phyloP scores from a whole-genome alignment of 1,140 invertebrate genomes.

The Atta colombica region DNA sequence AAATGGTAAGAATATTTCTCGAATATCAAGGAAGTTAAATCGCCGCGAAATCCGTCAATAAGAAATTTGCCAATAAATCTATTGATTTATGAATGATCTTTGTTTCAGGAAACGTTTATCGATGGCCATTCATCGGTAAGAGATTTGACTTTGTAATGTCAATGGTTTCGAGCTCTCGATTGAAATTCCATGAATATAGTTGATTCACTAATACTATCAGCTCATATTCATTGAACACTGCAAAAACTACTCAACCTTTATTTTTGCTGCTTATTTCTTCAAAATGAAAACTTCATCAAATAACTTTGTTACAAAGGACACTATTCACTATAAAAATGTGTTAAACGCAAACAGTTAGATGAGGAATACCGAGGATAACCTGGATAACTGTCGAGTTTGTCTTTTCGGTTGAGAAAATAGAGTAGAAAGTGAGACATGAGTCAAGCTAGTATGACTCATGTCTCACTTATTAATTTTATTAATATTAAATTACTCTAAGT shows the following conservation, averaged over 20 bases:
- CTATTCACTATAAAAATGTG: neutral
- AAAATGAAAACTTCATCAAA: neutral
- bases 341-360: neutral
- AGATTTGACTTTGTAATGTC: conserved; percentile 43
- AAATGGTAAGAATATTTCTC: conserved; percentile 45
- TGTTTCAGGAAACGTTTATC: conserved; percentile 24
- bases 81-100: conserved; percentile 13
- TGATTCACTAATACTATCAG: conserved; percentile 11
- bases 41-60: neutral
- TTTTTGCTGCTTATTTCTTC: neutral
- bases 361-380: neutral
- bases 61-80: neutral
- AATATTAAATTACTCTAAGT: conserved; percentile 11
- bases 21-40: conserved; percentile 4
- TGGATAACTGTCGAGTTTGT: neutral
- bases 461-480: neutral
- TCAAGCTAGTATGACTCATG: neutral
- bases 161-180: conserved; percentile 5
- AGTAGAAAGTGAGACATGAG: too few species aligned
- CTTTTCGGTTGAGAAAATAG: conserved; percentile 1
- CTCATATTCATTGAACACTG: neutral
- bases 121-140: neutral
- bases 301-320: neutral
- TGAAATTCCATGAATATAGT: conserved; percentile 19
- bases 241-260: neutral